Evolutionary conservation across 1,140 invertebrate species (phyloP).

Genomic region (Diachasma alloeum): DNA sequence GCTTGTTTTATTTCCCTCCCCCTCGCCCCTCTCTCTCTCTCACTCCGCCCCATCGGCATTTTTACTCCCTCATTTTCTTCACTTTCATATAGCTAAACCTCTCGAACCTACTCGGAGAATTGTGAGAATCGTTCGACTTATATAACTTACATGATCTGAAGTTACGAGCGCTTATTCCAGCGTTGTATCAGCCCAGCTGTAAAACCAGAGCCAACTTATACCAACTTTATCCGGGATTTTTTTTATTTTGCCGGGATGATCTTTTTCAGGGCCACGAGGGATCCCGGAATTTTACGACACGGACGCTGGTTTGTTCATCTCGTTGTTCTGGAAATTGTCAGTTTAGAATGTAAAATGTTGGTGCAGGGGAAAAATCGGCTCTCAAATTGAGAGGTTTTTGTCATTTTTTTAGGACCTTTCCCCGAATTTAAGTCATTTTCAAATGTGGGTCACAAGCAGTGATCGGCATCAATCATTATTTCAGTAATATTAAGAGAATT

Average conservation of each 20-base stretch:
- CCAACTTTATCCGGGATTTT: background rate
- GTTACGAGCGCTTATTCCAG: slow-evolving; percentile 16
- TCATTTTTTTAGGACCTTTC: too few species aligned
- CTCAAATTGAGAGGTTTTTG: background rate
- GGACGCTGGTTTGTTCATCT: background rate
- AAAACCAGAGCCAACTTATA: background rate
- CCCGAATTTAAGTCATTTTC: too few species aligned
- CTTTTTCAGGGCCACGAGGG: background rate
- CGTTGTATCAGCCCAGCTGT: slow-evolving; percentile 13
- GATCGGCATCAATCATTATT: too few species aligned
- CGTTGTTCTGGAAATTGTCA: background rate
- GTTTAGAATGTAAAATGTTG: background rate
- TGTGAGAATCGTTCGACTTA: background rate
- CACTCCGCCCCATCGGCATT: background rate
- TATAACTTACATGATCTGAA: slow-evolving; percentile 3
- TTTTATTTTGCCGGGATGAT: background rate
- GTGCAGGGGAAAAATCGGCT: background rate
- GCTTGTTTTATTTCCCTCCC: background rate
- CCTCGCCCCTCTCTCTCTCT: too few species aligned
- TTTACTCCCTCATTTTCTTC: slow-evolving; percentile 1
- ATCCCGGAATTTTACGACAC: background rate
- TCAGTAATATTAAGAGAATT: too few species aligned
- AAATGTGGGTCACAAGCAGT: too few species aligned
- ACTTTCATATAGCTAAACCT: background rate
- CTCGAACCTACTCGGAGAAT: background rate